Evolutionary conservation across 2,888 invertebrate species (phyloP), one percentile per base, ranked within the genome.

Genomic region (Luffia ferchaultella): DNA sequence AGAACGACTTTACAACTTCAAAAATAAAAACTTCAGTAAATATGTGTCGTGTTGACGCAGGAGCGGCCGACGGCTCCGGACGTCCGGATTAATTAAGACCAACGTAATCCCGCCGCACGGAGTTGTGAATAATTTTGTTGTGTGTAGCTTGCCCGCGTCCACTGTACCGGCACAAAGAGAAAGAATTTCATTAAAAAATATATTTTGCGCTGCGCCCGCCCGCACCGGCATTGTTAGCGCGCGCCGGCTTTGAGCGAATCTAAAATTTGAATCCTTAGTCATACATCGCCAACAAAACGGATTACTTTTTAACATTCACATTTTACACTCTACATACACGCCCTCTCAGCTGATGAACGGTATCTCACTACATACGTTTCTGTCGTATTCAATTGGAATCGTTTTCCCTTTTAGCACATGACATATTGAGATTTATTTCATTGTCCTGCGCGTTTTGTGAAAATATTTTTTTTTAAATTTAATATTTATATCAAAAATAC

Each of bases 141-240:
- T 30, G 30, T 30, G 30, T 30, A 12, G 30, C 3, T 3, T 12
- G 30, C 30, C 30, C 30, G 30, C 30, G 30, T 30, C 30, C 30
- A 12, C 30, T 30, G 30, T 30, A 12, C 30, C 30, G 30, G 30
- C 30, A 30, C 30, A 30, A 30, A 42, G 17, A 42, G 43, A 42
- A 42, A 42, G 43, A 42, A 42, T 42, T 42, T 42, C 43, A 42
- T 42, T 42, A 42, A 42, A 42, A 42, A 42, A 16, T n/a, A n/a
- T 42, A 7, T 42, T n/a, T 17, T n/a, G 43, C 43, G 3, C 3
- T n/a, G 30, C 30, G 3, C 5, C 30, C 5, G 5, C 30, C 5
- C 30, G 5, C 30, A 30, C 30, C 30, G 30, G 30, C 30, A 12
- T 12, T 7, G 30, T 30, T 30, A 30, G 30, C 5, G 30, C 30